Conservation (phyloP, 2,797 vertebrate species). For the Fistularia tabacaria region DNA sequence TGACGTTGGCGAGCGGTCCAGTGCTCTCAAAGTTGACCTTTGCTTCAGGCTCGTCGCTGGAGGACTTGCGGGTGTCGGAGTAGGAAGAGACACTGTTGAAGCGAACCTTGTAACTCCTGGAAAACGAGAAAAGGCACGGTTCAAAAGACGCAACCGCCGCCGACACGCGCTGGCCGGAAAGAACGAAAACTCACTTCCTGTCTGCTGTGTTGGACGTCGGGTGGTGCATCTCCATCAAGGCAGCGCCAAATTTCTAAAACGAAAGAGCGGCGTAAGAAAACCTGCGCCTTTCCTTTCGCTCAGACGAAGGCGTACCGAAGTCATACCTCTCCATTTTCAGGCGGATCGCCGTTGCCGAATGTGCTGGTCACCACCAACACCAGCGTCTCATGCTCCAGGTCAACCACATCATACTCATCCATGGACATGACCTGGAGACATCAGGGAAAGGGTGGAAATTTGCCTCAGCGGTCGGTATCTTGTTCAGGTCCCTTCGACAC, state of each 20-base stretch:
- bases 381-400: constrained; percentile 92
- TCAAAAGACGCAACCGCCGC: no score
- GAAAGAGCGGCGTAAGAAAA: background rate
- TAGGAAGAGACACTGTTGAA: constrained; percentile 98
- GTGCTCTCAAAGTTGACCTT: constrained; percentile 93
- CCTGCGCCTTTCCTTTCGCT: background rate
- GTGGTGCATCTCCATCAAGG: constrained; percentile 96
- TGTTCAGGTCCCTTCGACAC: background rate
- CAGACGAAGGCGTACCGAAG: background rate
- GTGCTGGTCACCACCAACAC: constrained; percentile 94
- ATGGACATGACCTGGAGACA: constrained; percentile 85
- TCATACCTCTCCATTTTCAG: constrained; percentile 92
- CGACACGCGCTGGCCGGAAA: no score
- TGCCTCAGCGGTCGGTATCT: background rate
- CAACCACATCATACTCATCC: constrained; percentile 95
- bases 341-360: constrained; percentile 91
- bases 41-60: constrained; percentile 84
- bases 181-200: constrained; percentile 84
- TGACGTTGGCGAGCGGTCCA: constrained; percentile 92
- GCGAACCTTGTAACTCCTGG: constrained; percentile 96
- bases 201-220: constrained; percentile 90
- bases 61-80: constrained; percentile 89
- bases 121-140: no score
- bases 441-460: constrained; percentile 1
- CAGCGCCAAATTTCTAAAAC: constrained; percentile 90